Evolutionary conservation across 2,797 vertebrate genomes (phyloP), one percentile per base, ranked within the genome.

Genomic region (Tiaroga cobitis): DNA sequence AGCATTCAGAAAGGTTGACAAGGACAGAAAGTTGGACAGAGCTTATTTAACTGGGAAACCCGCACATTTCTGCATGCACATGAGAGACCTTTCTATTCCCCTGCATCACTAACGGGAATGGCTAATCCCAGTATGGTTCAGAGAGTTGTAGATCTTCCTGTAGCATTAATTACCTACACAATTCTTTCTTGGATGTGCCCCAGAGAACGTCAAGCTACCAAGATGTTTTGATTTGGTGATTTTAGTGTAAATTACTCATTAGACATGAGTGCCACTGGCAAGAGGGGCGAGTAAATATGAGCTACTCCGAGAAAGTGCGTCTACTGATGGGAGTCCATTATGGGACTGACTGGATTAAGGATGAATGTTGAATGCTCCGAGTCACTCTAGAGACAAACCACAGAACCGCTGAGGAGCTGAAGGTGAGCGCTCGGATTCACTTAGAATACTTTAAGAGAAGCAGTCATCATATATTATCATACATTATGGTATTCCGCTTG

Each of bases 1-100:
- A 93, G 86, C 90, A 90, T 91, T 93, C 92, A 90, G 90, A 93
- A 94, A 93, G 93, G 93, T 91, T 94, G 94, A 94, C 90, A 91
- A 94, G 94, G 94, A 95, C 90, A 90, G 91, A 93, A 92, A 93
- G 91, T 93, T 90, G 87, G 90, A 92, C 91, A 91, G 90, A 91
- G 89, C 93, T 93, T 90, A 90, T 94, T 94, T 93, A 94, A 90
- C 89, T 89, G 80, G 84, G 88, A 93, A 81, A 84, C 46, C 87
- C 82, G 80, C 85, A 87, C 89, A 90, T 93, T 90, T 91, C 78
- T 90, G 80, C 74, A 73, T 59, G 43, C 84, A 59, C 75, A 83
- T 87, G 72, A 76, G 88, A 92, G 87, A 84, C 79, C 81, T 84
- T 89, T 89, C 85, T 81, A 76, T 84, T 86, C 88, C 85, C 86